Percentiles rank a stretch among this genome's conserved stretches.
Conservation (phyloP, 2,888 invertebrate genomes). For the Synanthedon vespiformis region DNA sequence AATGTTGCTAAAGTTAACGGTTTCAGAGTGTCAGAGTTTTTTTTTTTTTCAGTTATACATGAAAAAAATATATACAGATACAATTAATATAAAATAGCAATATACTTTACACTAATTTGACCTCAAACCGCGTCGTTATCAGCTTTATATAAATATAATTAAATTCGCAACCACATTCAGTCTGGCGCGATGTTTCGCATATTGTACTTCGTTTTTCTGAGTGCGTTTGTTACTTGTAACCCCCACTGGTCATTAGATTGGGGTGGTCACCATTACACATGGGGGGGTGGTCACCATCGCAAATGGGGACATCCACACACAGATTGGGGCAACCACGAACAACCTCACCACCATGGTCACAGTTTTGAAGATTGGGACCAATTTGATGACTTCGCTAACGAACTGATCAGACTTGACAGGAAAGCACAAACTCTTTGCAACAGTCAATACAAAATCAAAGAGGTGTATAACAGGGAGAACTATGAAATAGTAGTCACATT, state of each 20-base stretch:
- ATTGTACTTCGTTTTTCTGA: not conserved
- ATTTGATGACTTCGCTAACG: slow-evolving; percentile 6
- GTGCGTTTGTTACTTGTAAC: not conserved
- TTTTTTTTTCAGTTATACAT: too few relatives aligned
- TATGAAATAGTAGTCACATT: slow-evolving; percentile 4
- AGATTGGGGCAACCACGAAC: not conserved
- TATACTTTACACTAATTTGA: too few relatives aligned
- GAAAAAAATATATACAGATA: too few relatives aligned
- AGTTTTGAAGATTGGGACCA: not conserved
- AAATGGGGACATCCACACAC: slow-evolving; percentile 4
- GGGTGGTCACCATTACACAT: slow-evolving; percentile 7
- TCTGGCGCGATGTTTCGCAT: not conserved
- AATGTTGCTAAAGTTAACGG: too few relatives aligned
- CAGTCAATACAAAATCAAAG: not conserved
- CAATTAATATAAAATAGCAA: too few relatives aligned
- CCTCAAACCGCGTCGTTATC: too few relatives aligned
- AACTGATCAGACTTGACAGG: slow-evolving; percentile 5
- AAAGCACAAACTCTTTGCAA: slow-evolving; percentile 6
- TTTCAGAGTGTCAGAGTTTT: too few relatives aligned
- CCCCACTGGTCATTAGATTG: not conserved
- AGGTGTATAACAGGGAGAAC: slow-evolving; percentile 1
- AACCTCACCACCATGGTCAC: slow-evolving; percentile 1
- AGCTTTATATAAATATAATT: too few relatives aligned
- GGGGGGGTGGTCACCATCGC: slow-evolving; percentile 6
- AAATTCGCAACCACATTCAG: too few relatives aligned